Evolutionary conservation across 2,113 vertebrate species (phyloP).

Genomic region (Spermophilus dauricus): DNA sequence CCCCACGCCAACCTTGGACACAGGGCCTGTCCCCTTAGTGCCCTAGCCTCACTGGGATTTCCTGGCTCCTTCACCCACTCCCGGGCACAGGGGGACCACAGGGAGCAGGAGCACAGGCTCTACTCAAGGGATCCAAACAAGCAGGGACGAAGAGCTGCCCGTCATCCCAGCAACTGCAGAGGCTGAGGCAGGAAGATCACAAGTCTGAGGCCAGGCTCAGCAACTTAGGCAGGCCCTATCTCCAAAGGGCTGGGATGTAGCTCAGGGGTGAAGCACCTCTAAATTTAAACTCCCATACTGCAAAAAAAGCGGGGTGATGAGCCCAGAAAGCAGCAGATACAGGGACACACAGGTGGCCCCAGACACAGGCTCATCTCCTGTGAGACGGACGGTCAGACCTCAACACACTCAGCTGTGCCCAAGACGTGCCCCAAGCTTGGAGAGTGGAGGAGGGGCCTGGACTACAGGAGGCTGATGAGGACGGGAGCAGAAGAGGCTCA

Average conservation of each 20-base stretch:
- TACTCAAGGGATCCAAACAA: neutral
- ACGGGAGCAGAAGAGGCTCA: neutral
- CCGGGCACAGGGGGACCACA: neutral
- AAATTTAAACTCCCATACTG: no score
- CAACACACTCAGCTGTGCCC: neutral
- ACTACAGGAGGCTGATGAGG: rapidly evolving
- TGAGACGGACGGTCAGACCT: neutral
- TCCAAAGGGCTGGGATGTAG: no score
- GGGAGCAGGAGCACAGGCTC: neutral
- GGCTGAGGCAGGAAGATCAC: no score
- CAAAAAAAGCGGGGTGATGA: no score
- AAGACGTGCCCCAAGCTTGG: neutral
- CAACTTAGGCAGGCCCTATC: no score
- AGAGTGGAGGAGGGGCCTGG: neutral
- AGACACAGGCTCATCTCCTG: rapidly evolving
- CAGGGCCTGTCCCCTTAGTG: rapidly evolving
- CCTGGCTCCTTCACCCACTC: neutral
- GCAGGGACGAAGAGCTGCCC: rapidly evolving
- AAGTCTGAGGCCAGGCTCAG: no score
- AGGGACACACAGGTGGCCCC: neutral
- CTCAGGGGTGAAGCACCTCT: no score
- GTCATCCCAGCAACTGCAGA: no score
- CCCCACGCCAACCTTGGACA: rapidly evolving
- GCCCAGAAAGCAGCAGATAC: neutral
- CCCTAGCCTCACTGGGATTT: neutral